Conservation (phyloP, 2,797 vertebrate genomes). For the Takifugu ocellatus region DNA sequence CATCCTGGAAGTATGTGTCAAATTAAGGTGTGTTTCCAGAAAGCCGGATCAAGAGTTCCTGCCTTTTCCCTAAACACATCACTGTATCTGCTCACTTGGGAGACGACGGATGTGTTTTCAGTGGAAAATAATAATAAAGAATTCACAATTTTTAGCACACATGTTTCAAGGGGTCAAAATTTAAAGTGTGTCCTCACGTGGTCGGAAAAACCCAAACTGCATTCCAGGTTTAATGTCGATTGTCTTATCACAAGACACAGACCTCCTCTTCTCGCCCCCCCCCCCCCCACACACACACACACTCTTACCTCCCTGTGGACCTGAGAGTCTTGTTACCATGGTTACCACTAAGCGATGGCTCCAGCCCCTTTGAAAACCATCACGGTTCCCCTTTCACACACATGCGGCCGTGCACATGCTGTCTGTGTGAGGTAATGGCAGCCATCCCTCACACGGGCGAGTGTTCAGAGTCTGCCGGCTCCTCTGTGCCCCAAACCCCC, state of each 20-base stretch:
- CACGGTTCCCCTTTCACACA: conserved; percentile 17
- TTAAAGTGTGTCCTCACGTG: conserved; percentile 10
- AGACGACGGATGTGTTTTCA: conserved; percentile 30
- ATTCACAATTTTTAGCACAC: not conserved
- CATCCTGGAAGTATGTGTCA: conserved; percentile 19
- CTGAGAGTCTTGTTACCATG: conserved; percentile 67
- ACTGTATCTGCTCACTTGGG: no score
- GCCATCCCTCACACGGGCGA: conserved; percentile 47
- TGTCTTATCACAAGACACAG: conserved; percentile 51
- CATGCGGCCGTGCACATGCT: conserved; percentile 25
- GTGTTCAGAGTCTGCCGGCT: conserved; percentile 49
- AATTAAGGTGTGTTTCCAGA: conserved; percentile 47
- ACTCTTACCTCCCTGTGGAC: conserved; percentile 51
- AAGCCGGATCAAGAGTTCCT: conserved; percentile 39
- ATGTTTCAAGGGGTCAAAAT: conserved; percentile 5
- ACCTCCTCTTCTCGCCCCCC: conserved; percentile 19
- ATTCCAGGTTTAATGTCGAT: conserved; percentile 5
- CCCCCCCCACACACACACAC: conserved; percentile 2
- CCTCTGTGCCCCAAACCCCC: conserved; percentile 13
- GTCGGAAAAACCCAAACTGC: conserved; percentile 2
- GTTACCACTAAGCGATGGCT: conserved; percentile 62
- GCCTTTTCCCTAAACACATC: no score
- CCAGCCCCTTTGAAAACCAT: conserved; percentile 46
- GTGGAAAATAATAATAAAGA: conserved; percentile 4
- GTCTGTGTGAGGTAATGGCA: conserved; percentile 51